A percentile compares a stretch with the other conserved stretches of the same genome.
Evolutionary conservation across 2,888 invertebrate genomes (phyloP).

Genomic region (Lordiphosa fenestrarum): DNA sequence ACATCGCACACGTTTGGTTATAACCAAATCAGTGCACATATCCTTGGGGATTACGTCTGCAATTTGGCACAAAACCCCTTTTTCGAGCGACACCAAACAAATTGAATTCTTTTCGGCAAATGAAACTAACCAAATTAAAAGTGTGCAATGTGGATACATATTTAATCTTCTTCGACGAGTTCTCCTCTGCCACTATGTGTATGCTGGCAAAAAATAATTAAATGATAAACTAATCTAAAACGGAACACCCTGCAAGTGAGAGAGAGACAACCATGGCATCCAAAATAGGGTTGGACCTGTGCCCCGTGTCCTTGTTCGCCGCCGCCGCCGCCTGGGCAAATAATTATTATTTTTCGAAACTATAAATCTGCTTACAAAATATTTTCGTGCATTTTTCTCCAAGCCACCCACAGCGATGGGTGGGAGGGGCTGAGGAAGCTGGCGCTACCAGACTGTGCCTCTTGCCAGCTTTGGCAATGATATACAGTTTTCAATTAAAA

Average conservation of each 20-base stretch:
- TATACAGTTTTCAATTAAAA: conserved; percentile 73
- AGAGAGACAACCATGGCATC: conserved; percentile 18
- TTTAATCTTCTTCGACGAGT: conserved; percentile 7
- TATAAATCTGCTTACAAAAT: conserved; percentile 71
- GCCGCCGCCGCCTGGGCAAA: conserved; percentile 52
- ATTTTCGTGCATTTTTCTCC: conserved; percentile 55
- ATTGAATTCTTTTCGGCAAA: conserved; percentile 66
- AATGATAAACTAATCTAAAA: conserved; percentile 79
- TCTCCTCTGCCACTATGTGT: conserved; percentile 6
- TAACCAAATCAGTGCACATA: conserved; percentile 40
- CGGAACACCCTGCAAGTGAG: conserved; percentile 21
- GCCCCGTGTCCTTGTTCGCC: conserved; percentile 26
- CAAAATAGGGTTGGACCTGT: conserved; percentile 34
- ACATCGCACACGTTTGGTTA: conserved; percentile 6
- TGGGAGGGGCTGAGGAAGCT: neutral
- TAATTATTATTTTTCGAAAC: conserved; percentile 71
- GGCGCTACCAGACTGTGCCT: conserved; percentile 25
- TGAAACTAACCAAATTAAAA: conserved; percentile 71
- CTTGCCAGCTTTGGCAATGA: conserved; percentile 44
- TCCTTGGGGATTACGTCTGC: conserved; percentile 54
- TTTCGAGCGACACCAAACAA: conserved; percentile 34
- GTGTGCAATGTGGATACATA: conserved; percentile 26
- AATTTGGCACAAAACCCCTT: conserved; percentile 25
- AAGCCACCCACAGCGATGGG: conserved; percentile 24
- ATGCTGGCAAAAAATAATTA: conserved; percentile 72